Evolutionary conservation across 2,113 vertebrate species (phyloP), one percentile per base, ranked within the genome.

Genomic region (Cynoglossus semilaevis): DNA sequence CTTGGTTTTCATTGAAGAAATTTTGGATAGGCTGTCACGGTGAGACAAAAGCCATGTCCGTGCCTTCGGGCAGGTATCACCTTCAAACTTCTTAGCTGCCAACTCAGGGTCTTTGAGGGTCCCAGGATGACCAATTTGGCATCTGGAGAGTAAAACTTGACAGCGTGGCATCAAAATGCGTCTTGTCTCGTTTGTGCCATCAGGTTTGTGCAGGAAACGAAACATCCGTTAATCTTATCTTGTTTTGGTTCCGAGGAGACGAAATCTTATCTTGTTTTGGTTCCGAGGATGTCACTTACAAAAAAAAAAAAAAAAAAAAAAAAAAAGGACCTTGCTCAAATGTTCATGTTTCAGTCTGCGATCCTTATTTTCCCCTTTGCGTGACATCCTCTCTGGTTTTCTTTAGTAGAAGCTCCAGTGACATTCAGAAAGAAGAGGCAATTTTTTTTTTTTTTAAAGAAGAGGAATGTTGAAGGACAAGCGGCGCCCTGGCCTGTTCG

Each of bases 1-100:
- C 88, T 85, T 89, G 83, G 82, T 88, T 87, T 88, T 86, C 78
- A 79, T 72, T 57, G 54, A 63, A 72, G 29, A 66, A 74, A 17
- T 51, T 88, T 83, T 84, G 85, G 83, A 75, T 76, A 72, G 68
- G 83, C 76, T 81, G 77, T 69, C 59, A 50, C 38, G 13, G 54
- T 57, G 71, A 76, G 64, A 70, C 38, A 67, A 16, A 17, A 79
- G 66, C 67, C 67, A 63, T n/a, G 49, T 69, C 62, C 18, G 44
- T 79, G 67, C 36, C 13, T 74, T 67, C 67, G 65, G 64, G 51
- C 46, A 69, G 0, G 47, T 52, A 7, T 68, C 70, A 22, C 46
- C 38, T 34, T 19, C 8, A 71, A 63, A 62, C 48, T 47, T 59
- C 53, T 47, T 16, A 47, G 57, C 69, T 35, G 15, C 81, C 66